A percentile compares a stretch with the other conserved stretches of the same genome.
Evolutionary conservation across 1,140 invertebrate genomes (phyloP).

Genomic region (Harlomillsia oculata): DNA sequence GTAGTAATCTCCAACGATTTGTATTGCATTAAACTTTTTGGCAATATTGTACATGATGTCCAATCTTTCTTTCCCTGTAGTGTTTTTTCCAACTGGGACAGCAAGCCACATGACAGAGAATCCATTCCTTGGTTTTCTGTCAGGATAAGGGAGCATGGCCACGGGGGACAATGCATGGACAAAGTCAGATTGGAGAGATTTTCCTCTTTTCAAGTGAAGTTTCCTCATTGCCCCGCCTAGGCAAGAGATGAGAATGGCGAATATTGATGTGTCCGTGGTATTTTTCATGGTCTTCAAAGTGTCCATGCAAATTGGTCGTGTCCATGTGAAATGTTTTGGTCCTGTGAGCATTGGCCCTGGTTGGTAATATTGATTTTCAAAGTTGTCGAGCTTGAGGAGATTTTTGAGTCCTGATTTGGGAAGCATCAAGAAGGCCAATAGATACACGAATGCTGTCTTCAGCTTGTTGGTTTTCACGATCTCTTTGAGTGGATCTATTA

Average conservation of each 20-base stretch:
- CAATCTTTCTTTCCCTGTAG: conserved; percentile 12
- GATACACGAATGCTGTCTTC: background rate
- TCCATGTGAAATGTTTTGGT: conserved; percentile 27
- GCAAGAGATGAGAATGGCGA: conserved; percentile 25
- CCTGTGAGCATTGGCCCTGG: conserved; percentile 23
- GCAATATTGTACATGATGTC: background rate
- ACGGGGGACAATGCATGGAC: conserved; percentile 26
- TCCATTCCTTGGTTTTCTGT: conserved; percentile 23
- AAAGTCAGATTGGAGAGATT: background rate
- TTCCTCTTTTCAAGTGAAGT: conserved; percentile 7
- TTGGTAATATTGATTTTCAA: conserved; percentile 15
- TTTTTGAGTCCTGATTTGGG: conserved; percentile 11
- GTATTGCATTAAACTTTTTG: conserved; percentile 1
- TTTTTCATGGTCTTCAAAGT: conserved; percentile 27
- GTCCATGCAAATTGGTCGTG: conserved; percentile 20
- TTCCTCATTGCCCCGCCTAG: conserved; percentile 23
- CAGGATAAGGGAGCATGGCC: conserved; percentile 21
- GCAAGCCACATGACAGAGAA: conserved; percentile 24
- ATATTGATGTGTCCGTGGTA: conserved; percentile 18
- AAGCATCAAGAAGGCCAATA: conserved; percentile 7
- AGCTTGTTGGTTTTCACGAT: conserved; percentile 2
- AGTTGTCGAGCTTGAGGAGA: conserved; percentile 15
- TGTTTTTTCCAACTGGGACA: conserved; percentile 8
- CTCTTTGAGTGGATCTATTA: conserved; percentile 23
- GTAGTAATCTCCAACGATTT: conserved; percentile 13